phyloP scores from a whole-genome alignment of 2,113 vertebrate species.

The Electrona antarctica region DNA sequence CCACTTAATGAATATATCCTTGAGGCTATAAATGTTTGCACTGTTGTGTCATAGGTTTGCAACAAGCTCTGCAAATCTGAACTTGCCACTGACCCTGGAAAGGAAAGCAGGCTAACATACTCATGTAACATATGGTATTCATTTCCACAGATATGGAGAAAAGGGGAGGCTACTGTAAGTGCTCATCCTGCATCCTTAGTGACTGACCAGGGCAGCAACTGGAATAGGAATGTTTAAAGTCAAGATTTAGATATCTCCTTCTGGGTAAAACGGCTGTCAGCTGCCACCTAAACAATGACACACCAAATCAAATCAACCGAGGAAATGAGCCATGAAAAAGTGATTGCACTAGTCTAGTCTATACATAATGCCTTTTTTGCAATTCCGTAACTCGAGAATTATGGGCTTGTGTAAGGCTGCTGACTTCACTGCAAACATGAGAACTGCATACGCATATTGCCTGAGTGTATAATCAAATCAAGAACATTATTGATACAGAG shows the following conservation, averaged over 20 bases:
- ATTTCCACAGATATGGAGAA: constrained; percentile 5
- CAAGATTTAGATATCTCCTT: constrained; percentile 44
- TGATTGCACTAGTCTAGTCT: constrained; percentile 61
- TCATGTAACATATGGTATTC: constrained; percentile 39
- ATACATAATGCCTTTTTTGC: constrained; percentile 75
- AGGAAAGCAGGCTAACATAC: constrained; percentile 26
- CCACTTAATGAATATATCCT: constrained; percentile 64
- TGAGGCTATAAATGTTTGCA: constrained; percentile 59
- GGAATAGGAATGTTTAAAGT: constrained; percentile 38
- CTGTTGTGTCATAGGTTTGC: constrained; percentile 40
- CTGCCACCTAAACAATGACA: constrained; percentile 70
- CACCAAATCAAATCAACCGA: constrained; percentile 81
- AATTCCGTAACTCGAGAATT: constrained; percentile 71
- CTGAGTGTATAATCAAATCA: constrained; percentile 82
- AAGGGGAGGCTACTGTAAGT: not conserved
- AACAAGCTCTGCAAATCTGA: not conserved
- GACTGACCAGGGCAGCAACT: constrained; percentile 24
- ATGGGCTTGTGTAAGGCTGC: constrained; percentile 79
- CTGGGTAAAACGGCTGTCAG: constrained; percentile 65
- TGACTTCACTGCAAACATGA: constrained; percentile 82
- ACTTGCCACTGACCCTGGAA: constrained; percentile 9
- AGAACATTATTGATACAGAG: constrained; percentile 78
- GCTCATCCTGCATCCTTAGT: constrained; percentile 6
- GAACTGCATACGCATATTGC: constrained; percentile 76
- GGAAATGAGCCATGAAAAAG: constrained; percentile 79